Conservation (phyloP, 2,888 invertebrate genomes). For the Tipula helvola region DNA sequence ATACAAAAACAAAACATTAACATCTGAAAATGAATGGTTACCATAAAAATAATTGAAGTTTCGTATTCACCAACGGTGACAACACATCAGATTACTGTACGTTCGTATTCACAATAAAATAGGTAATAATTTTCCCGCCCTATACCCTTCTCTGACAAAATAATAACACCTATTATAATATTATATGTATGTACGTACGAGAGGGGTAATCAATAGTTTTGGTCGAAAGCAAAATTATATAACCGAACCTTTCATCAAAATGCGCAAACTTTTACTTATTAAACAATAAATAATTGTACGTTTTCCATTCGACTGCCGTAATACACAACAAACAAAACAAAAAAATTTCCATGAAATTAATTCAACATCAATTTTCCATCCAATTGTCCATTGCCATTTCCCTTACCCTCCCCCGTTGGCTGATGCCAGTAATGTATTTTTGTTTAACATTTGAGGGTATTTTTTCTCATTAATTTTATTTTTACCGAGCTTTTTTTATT, state of each 20-base stretch:
- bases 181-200: neutral
- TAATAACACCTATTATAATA: neutral
- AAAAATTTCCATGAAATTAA: neutral
- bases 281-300: neutral
- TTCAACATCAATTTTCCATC: neutral
- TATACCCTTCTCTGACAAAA: neutral
- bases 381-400: neutral
- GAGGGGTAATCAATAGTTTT: neutral
- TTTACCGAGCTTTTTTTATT: neutral
- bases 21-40: neutral
- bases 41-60: constrained; percentile 4
- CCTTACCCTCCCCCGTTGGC: neutral
- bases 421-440: neutral
- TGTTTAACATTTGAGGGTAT: neutral
- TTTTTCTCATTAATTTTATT: neutral
- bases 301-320: neutral
- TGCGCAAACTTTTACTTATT: neutral
- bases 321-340: neutral
- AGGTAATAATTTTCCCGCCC: neutral
- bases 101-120: neutral
- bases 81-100: neutral
- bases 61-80: neutral
- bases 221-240: neutral
- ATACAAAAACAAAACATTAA: neutral
- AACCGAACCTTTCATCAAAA: neutral